Percentiles rank a stretch among this genome's conserved stretches.
Conservation (phyloP, 2,888 invertebrate genomes). For the Altica lythri region DNA sequence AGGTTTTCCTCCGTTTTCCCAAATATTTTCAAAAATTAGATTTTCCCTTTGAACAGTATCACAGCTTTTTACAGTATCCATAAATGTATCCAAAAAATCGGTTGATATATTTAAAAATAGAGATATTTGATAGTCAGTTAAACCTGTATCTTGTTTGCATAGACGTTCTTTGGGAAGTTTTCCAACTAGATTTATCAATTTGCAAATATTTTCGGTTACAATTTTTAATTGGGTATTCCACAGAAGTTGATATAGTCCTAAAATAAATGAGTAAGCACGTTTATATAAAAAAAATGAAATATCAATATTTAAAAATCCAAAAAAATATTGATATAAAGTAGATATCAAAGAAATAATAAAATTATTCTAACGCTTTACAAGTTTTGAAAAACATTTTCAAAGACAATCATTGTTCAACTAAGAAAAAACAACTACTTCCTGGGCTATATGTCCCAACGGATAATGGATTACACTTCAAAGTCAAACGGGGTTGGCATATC, state of each 20-base stretch:
- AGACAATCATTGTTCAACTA: too few species aligned
- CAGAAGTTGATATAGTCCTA: conserved; percentile 72
- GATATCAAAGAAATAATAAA: too few species aligned
- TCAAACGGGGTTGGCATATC: too few species aligned
- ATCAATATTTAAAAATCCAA: too few species aligned
- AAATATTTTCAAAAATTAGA: conserved; percentile 66
- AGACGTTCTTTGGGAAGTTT: conserved; percentile 84
- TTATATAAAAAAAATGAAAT: too few species aligned
- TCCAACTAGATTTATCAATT: conserved; percentile 79
- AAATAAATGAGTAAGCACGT: too few species aligned
- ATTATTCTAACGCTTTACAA: too few species aligned
- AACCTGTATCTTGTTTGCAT: conserved; percentile 76
- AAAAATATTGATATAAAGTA: too few species aligned
- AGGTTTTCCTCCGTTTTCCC: conserved; percentile 68
- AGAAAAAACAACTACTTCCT: too few species aligned
- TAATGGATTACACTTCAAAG: too few species aligned
- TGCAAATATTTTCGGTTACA: conserved; percentile 74
- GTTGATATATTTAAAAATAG: conserved; percentile 59
- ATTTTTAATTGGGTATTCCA: conserved; percentile 90
- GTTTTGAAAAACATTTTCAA: too few species aligned
- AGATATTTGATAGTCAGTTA: conserved; percentile 67
- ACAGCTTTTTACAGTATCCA: conserved; percentile 54
- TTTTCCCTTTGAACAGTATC: conserved; percentile 52
- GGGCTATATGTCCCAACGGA: too few species aligned
- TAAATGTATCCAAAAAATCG: conserved; percentile 60